Evolutionary conservation across 35 echinoderm and acorn worm species (phyloP).

Genomic region (Ptychodera flava): DNA sequence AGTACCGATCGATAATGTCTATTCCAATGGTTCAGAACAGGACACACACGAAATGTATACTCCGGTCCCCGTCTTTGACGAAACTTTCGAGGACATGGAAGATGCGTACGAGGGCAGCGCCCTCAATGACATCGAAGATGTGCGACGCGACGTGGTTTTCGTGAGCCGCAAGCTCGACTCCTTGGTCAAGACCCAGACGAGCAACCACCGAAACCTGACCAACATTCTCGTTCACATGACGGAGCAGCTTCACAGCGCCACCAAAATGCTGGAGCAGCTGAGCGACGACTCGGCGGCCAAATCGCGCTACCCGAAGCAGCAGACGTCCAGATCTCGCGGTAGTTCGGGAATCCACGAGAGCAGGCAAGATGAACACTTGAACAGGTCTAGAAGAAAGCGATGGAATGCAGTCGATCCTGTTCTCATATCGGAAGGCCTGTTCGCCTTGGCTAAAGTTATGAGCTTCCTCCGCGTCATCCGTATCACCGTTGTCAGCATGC

Average conservation of each 20-base stretch:
- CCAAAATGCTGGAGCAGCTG: not conserved
- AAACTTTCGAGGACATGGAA: not conserved
- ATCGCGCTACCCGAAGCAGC: too few species aligned
- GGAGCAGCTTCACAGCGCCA: not conserved
- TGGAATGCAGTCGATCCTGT: constrained; percentile 67
- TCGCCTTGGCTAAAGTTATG: constrained; percentile 92
- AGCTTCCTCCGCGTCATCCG: constrained; percentile 89
- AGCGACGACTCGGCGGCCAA: too few species aligned
- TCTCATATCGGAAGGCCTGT: constrained; percentile 82
- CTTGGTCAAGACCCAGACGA: not conserved
- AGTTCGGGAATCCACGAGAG: not conserved
- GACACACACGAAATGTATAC: not conserved
- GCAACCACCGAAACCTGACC: not conserved
- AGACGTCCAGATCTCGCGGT: not conserved
- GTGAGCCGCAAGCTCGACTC: not conserved
- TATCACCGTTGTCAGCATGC: constrained; percentile 87
- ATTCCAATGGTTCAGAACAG: too few species aligned
- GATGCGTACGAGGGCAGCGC: not conserved
- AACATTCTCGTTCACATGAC: not conserved
- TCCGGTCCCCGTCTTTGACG: not conserved
- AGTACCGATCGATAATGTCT: too few species aligned
- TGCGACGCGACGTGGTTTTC: not conserved
- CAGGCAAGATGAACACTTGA: not conserved
- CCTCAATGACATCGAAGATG: not conserved
- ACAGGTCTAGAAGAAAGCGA: not conserved